A percentile compares a stretch with the other conserved stretches of the same genome.
Conservation (phyloP, 2,113 vertebrate species). For the Myotis brandtii region DNA sequence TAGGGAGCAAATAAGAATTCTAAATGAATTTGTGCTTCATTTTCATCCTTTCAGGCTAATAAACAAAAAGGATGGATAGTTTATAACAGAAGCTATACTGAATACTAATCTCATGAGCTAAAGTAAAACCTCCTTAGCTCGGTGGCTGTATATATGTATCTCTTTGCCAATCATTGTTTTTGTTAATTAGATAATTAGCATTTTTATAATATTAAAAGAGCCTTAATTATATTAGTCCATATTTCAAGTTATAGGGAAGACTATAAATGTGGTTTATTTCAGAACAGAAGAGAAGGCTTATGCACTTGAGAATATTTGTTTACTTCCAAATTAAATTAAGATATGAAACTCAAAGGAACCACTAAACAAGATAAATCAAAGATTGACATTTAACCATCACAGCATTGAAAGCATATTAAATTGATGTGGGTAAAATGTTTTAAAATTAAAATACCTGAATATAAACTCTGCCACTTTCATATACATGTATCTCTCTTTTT, state of each 20-base stretch:
- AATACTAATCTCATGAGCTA: neutral
- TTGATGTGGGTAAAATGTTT: neutral
- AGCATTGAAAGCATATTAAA: neutral
- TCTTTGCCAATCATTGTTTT: conserved; percentile 25
- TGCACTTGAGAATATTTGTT: conserved; percentile 42
- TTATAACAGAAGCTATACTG: neutral
- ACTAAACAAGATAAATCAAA: neutral
- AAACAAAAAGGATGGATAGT: neutral
- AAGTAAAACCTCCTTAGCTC: conserved; percentile 37
- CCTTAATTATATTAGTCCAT: conserved; percentile 18
- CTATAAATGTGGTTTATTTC: conserved; percentile 7
- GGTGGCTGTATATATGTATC: neutral
- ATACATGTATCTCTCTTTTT: neutral
- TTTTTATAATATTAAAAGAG: conserved; percentile 42
- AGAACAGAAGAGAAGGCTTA: conserved; percentile 14
- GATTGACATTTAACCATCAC: neutral
- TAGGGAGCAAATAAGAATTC: neutral
- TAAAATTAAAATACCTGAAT: neutral
- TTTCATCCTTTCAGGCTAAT: neutral
- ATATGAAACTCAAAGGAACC: neutral
- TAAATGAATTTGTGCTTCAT: neutral
- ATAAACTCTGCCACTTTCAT: neutral
- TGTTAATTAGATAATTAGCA: conserved; percentile 41
- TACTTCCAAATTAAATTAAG: conserved; percentile 40
- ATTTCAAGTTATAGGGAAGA: conserved; percentile 4